Evolutionary conservation across 2,888 invertebrate species (phyloP), one percentile per base, ranked within the genome.

Genomic region (Adelognathus sp.): DNA sequence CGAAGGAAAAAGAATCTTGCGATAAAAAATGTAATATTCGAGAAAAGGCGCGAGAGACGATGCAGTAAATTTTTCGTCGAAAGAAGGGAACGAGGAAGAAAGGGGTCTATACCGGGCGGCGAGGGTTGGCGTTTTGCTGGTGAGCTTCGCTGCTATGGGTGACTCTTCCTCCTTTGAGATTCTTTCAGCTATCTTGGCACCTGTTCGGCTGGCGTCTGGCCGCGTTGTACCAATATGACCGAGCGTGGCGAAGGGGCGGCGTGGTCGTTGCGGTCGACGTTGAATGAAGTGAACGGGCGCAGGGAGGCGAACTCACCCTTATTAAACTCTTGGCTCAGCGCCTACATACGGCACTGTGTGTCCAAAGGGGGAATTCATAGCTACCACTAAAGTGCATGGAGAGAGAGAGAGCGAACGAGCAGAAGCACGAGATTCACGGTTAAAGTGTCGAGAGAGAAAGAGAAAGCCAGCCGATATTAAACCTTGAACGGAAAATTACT

Each of bases 301-400:
- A 16, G 29, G 41, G 16, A 16, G 16, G 18, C 81, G 83, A 76
- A 85, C 82, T n/a, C 79, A 77, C 81, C 84, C 86, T 87, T 86
- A 86, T 87, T 87, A 87, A 86, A 84, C 81, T 83, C 76, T 84
- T 84, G 84, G 84, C 83, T 81, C 79, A 58, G 76, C 76, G 83
- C 81, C 84, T 76, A 79, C 70, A 66, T 76, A 67, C 70, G 77
- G 67, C 39, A 73, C 76, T 63, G 58, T 60, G 63, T 60, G 64
- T 60, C 46, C 54, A 64, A 44, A 18, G 52, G 56, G 31, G 52
- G 27, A 46, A n/a, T n/a, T n/a, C 64, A 46, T 36, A 74, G 52
- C 72, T 27, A 36, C 56, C 46, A 70, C 33, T n/a, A n/a, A 56
- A 29, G 71, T 61, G 76, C 56, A 56, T 66, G 4, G n/a, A n/a